Percentiles rank a stretch among this genome's conserved stretches.
These are phyloP conservation scores for Drusus annulatus DNA, from an alignment of 1,140 invertebrate genomes.

Conservation along the genomic window DNA sequence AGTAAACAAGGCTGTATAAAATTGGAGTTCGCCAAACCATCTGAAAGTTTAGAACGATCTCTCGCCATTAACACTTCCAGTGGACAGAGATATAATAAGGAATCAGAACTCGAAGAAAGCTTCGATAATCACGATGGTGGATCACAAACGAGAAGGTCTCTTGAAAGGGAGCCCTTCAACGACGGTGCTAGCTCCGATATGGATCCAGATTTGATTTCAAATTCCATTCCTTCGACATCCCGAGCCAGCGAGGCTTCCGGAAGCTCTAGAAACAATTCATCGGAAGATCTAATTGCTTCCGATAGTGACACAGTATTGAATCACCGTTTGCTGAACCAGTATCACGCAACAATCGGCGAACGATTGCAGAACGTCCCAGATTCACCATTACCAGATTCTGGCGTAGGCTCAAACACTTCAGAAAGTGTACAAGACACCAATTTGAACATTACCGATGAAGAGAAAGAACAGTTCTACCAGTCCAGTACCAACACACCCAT, in stretches of 20 bases:
- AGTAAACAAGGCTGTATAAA: constrained; percentile 69
- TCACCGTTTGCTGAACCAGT: constrained; percentile 26
- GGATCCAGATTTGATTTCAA: constrained; percentile 69
- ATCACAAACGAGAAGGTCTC: constrained; percentile 35
- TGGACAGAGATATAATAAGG: constrained; percentile 30
- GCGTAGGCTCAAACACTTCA: constrained; percentile 64
- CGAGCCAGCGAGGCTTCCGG: constrained; percentile 69
- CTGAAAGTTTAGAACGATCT: constrained; percentile 77
- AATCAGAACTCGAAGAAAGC: not conserved
- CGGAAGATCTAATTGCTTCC: constrained; percentile 70
- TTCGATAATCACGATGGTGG: not conserved
- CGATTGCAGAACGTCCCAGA: constrained; percentile 66
- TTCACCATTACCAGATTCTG: constrained; percentile 69
- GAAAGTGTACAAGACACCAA: constrained; percentile 63
- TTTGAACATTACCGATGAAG: constrained; percentile 93
- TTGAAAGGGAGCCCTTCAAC: constrained; percentile 58
- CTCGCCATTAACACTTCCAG: constrained; percentile 62
- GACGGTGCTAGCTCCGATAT: constrained; percentile 70
- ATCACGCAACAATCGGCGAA: constrained; percentile 40
- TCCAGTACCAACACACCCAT: constrained; percentile 65
- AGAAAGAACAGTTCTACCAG: constrained; percentile 83
- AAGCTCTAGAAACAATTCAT: constrained; percentile 67
- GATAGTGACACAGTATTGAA: constrained; percentile 42
- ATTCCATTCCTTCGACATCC: constrained; percentile 69
- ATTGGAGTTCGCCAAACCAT: constrained; percentile 71